Evolutionary conservation across 1,140 invertebrate species (phyloP), one percentile per base, ranked within the genome.

Genomic region (Orussus abietinus): DNA sequence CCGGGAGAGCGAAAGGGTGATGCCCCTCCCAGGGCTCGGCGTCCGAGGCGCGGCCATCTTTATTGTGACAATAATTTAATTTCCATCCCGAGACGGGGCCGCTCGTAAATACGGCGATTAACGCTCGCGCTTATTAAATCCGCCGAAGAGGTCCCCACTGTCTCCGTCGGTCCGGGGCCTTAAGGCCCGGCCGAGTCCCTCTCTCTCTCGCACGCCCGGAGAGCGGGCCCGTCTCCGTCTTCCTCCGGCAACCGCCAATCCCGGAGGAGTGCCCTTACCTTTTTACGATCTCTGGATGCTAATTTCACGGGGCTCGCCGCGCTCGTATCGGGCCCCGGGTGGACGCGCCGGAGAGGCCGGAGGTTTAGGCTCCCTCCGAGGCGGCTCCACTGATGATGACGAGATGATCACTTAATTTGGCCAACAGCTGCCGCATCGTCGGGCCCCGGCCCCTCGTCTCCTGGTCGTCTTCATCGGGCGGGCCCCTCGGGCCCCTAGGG

Each of bases 361-460:
- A 21, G 38, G 50, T 57, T 57, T 58, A 53, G 53, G 50, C 53
- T 55, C 47, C 52, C 53, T 64, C 47, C 56, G 55, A 58, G 59
- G 61, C 63, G 66, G 66, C 64, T 56, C 55, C 53, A 62, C 64
- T 64, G 64, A 70, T 68, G 67, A 72, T 70, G 66, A 69, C 64
- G 67, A 72, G 69, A 69, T 72, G 67, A 72, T 70, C 69, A 68
- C 69, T 72, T 71, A 72, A 72, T 72, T 72, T 72, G 67, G 65
- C 66, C 67, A 72, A 69, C 69, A 72, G 68, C 69, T 70, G 69
- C 66, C 63, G 64, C 63, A 53, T 57, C 61, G 49, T 57, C 54
- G 49, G 35, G 38, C 28, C 13, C 14, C 21, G n/a, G n/a, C n/a
- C n/a, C n/a, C n/a, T n/a, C n/a, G n/a, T n/a, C n/a, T n/a, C n/a